Evolutionary conservation across 2,797 vertebrate genomes (phyloP), one percentile per base, ranked within the genome.

Genomic region (Nasua narica): DNA sequence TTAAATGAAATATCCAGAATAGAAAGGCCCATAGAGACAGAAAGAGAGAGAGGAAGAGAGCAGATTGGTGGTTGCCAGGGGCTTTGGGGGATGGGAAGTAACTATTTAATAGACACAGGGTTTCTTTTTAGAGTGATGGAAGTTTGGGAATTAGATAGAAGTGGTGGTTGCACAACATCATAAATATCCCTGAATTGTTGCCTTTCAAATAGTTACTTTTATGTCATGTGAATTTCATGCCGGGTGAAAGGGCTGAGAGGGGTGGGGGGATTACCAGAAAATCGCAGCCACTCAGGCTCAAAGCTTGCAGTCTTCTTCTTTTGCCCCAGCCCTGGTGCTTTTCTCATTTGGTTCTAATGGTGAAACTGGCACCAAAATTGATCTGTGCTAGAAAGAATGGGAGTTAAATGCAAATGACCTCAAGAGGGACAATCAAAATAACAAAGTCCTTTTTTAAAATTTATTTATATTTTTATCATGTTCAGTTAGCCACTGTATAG

Each of bases 261-360:
- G 19, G 19, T 12, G 12, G 65, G 7, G 15, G 11, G 25, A 65
- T 70, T 23, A 13, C 13, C 52, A 65, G 21, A 87, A 43, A 56
- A 69, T 19, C 5, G 50, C n/a, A 67, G 12, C 9, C 23, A 19
- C 43, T 10, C 19, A n/a, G 52, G 13, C 12, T 29, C 40, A 46
- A 29, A 81, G 74, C 19, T 35, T n/a, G 13, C 1, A 0, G 16
- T 19, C n/a, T 32, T n/a, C 40, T 27, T 43, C 40, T 27, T 43
- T 77, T 37, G 27, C 27, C 2, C 1, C 3, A 5, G n/a, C 3
- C 35, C 0, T 12, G 19, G 1, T 18, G 0, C 3, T 19, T 48
- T 79, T 90, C 54, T 48, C 21, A 18, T 9, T 81, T 58, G 62
- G 43, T 78, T 92, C 78, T 92, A 35, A 43, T 48, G 5, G 1